Evolutionary conservation across 1,140 invertebrate species (phyloP), one percentile per base, ranked within the genome.

Genomic region (Drosophila kurseongensis): DNA sequence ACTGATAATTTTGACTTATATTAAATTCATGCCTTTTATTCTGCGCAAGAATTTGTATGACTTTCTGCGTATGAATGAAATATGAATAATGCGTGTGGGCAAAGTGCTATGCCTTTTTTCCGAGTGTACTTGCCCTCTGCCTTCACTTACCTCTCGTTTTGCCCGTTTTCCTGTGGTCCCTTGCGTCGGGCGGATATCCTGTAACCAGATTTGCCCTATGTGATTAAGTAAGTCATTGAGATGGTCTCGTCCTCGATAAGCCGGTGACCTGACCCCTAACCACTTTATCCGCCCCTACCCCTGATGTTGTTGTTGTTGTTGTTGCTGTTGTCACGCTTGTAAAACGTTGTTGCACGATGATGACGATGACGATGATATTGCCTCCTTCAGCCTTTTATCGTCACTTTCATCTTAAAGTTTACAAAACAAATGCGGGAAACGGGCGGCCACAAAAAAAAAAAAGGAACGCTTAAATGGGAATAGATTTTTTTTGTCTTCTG

Each of bases 181-280:
- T 80, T 62, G 80, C 73, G 59, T 66, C 65, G 75, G 56, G 63
- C 81, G 82, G 82, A 86, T 86, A 86, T 86, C 83, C 82, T 88
- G 82, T 86, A 86, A 86, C 83, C 82, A 86, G 82, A 88, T 88
- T 88, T 88, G 79, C 79, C 81, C 83, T 88, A 88, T 88, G 83
- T 83, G 83, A 88, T 88, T 88, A 88, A 88, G 83, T 80, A 88
- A 88, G 83, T 88, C 83, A 86, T 86, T 86, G 83, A 86, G 83
- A 88, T 86, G 83, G 57, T 81, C 82, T 75, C 74, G 60, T 51
- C 78, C 68, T 67, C 75, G 82, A 86, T 86, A 85, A 86, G 82
- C 82, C 75, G 65, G 45, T 68, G 74, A 71, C 73, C 72, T 56
- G 60, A 42, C 60, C 76, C 57, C 51, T 57, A 58, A 47, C 55